Conservation (phyloP, 2,888 invertebrate species). For the Sicus ferrugineus region DNA sequence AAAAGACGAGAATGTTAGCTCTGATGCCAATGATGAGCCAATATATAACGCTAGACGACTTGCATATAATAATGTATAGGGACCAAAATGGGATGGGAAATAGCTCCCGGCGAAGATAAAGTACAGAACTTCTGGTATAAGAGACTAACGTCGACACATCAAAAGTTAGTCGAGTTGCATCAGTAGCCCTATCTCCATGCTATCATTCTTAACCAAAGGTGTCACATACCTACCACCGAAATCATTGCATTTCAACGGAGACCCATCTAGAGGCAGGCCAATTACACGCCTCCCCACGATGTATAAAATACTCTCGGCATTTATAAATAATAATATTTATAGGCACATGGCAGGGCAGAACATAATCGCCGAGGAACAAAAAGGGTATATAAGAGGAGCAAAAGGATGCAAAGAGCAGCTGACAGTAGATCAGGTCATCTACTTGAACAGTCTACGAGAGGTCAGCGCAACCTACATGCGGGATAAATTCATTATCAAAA, state of each 20-base stretch:
- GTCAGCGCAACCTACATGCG: constrained; percentile 20
- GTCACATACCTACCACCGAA: constrained; percentile 22
- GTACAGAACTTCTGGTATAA: constrained; percentile 15
- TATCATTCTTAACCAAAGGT: constrained; percentile 2
- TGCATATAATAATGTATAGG: background rate
- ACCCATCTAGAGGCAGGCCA: constrained; percentile 25
- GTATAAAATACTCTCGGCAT: constrained; percentile 34
- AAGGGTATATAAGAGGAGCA: constrained; percentile 30
- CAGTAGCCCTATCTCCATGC: background rate
- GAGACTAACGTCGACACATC: background rate
- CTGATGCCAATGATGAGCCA: background rate
- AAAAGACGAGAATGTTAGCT: background rate
- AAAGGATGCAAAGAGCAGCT: constrained; percentile 34
- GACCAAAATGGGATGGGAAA: background rate
- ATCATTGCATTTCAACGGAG: background rate
- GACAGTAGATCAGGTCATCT: constrained; percentile 27
- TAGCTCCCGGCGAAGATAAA: background rate
- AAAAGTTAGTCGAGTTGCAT: background rate
- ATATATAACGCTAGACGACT: background rate
- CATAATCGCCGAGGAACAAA: constrained; percentile 32
- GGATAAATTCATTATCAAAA: constrained; percentile 29
- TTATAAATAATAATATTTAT: constrained; percentile 25
- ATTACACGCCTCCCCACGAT: constrained; percentile 29
- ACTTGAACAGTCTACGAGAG: constrained; percentile 23
- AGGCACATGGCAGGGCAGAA: constrained; percentile 12